Percentiles rank a stretch among this genome's conserved stretches.
These are phyloP conservation scores for Arbacia lixula DNA, from an alignment of 53 echinoderm and acorn worm genomes.

Conservation along the genomic window DNA sequence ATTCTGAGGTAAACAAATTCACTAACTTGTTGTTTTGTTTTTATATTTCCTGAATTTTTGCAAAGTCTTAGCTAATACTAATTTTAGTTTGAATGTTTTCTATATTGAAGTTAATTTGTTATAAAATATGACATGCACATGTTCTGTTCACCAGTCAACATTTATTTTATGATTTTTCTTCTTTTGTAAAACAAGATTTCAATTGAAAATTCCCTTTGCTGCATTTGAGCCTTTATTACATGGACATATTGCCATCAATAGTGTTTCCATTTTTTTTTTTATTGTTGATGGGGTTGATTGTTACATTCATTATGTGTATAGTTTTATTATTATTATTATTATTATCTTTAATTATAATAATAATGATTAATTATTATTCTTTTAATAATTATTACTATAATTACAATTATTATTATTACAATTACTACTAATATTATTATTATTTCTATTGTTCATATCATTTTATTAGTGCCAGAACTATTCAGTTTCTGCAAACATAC, in stretches of 20 bases:
- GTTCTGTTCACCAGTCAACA: too few species aligned
- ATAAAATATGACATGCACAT: too few species aligned
- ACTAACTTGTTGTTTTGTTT: too few species aligned
- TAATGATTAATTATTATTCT: constrained; percentile 6
- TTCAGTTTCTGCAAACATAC: constrained; percentile 18
- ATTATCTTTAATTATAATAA: too few species aligned
- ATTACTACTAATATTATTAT: constrained; percentile 1
- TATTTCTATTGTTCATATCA: background rate
- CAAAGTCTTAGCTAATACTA: background rate
- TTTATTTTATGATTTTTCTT: constrained; percentile 8
- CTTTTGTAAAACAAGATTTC: constrained; percentile 9
- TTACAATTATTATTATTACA: background rate
- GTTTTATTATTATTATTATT: too few species aligned
- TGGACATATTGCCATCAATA: too few species aligned
- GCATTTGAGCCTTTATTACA: constrained; percentile 18
- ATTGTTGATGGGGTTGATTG: constrained; percentile 10
- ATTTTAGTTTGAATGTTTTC: background rate
- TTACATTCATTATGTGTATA: too few species aligned
- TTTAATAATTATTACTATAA: constrained; percentile 5
- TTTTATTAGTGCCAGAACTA: constrained; percentile 18
- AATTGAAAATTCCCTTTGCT: constrained; percentile 14
- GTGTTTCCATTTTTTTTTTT: constrained; percentile 18
- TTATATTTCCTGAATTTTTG: too few species aligned
- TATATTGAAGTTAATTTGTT: background rate
- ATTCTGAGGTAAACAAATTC: too few species aligned